Conservation (phyloP, 2,113 vertebrate genomes). For the Phaetusa simplex region DNA sequence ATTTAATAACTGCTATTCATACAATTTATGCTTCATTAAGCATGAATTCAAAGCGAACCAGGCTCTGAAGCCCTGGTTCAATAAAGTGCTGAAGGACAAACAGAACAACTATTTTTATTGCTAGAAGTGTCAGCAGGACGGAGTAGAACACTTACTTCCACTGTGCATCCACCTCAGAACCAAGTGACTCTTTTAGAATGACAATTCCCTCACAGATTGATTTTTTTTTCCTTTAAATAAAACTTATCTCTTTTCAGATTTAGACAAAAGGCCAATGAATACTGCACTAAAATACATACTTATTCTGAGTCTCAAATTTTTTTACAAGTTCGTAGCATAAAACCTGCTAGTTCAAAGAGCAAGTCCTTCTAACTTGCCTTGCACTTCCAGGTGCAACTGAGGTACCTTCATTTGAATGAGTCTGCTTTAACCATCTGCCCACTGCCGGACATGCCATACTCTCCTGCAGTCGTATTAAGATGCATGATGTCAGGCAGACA, state of each 20-base stretch:
- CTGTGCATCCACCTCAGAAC: not conserved
- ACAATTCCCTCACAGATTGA: not conserved
- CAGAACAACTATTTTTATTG: slow-evolving; percentile 70
- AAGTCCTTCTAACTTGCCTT: not conserved
- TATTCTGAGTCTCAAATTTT: not conserved
- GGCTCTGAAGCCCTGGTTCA: slow-evolving; percentile 56
- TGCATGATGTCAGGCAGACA: not conserved
- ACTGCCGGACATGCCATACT: not conserved
- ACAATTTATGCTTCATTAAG: slow-evolving; percentile 76
- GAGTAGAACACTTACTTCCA: slow-evolving; percentile 16
- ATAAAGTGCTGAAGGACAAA: slow-evolving; percentile 73
- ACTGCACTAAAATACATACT: not conserved
- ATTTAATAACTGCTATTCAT: slow-evolving; percentile 77
- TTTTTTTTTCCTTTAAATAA: not conserved
- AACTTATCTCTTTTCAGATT: not conserved
- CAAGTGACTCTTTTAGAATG: not conserved
- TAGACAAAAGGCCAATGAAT: not conserved
- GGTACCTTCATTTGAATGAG: not conserved
- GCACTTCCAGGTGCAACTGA: not conserved
- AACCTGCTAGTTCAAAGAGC: not conserved
- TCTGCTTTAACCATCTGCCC: not conserved
- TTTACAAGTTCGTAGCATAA: not conserved
- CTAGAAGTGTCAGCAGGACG: slow-evolving; percentile 42
- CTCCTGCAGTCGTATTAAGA: not conserved
- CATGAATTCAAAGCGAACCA: slow-evolving; percentile 59